A percentile compares a stretch with the other conserved stretches of the same genome.
phyloP scores from a whole-genome alignment of 2,797 vertebrate genomes.

The Hapalemur alaotrensis region DNA sequence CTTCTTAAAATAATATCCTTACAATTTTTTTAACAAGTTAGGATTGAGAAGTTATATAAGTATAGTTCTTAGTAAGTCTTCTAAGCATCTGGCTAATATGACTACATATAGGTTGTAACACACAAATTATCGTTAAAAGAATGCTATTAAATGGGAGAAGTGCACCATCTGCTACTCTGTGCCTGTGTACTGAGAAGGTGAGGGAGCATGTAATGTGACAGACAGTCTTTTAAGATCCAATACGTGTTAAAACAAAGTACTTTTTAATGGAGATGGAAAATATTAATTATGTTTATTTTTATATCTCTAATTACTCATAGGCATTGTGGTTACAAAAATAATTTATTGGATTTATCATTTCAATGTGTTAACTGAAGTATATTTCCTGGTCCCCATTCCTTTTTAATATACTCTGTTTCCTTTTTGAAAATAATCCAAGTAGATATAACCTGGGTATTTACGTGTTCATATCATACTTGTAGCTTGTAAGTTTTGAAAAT shows the following conservation, averaged over 20 bases:
- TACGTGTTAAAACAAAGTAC: not conserved
- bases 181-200: not conserved
- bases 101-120: not conserved
- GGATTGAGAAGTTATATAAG: not conserved
- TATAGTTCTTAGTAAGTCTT: not conserved
- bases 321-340: not conserved
- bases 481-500: slow-evolving; percentile 34
- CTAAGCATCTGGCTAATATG: not conserved
- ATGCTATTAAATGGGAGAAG: not conserved
- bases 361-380: not conserved
- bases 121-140: not conserved
- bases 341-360: not conserved
- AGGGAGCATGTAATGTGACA: not conserved
- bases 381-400: not conserved
- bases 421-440: slow-evolving; percentile 18
- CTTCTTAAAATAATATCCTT: not conserved
- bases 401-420: not conserved
- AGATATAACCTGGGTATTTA: not conserved
- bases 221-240: not conserved
- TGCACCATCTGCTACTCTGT: not conserved
- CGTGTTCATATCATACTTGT: not conserved
- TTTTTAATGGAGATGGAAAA: not conserved
- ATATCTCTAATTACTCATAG: not conserved
- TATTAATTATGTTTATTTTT: not conserved
- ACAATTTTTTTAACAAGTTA: not conserved